phyloP scores from a whole-genome alignment of 2,113 vertebrate species.

The Plestiodon gilberti region DNA sequence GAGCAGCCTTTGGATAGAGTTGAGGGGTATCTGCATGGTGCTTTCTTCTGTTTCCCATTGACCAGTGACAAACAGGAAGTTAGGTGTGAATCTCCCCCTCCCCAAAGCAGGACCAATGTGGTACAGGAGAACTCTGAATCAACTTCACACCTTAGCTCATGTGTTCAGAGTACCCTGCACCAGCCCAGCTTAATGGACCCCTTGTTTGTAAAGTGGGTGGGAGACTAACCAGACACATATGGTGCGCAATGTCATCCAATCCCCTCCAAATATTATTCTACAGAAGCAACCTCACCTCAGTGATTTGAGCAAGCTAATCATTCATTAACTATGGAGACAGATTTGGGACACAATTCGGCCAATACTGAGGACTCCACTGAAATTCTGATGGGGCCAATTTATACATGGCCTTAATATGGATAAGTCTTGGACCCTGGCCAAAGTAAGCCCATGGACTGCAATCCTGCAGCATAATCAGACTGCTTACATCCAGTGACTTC shows the following conservation, averaged over 20 bases:
- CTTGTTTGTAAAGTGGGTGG: too few species aligned
- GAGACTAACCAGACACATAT: too few species aligned
- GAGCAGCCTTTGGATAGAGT: neutral
- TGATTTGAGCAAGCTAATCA: neutral
- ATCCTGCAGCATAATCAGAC: too few species aligned
- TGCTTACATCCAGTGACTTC: too few species aligned
- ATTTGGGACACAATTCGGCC: neutral
- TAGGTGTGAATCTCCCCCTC: neutral
- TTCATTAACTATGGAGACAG: neutral
- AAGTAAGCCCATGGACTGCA: too few species aligned
- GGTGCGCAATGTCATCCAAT: neutral
- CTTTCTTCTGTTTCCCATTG: slow-evolving; percentile 28
- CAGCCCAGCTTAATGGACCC: neutral
- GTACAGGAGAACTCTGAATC: neutral
- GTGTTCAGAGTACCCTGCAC: neutral
- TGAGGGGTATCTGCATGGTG: neutral
- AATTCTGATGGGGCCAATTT: too few species aligned
- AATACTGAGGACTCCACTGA: neutral
- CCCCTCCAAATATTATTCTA: neutral
- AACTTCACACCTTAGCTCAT: neutral
- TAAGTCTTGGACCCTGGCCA: too few species aligned
- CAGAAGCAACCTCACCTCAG: too few species aligned
- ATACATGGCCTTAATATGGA: too few species aligned
- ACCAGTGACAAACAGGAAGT: neutral
- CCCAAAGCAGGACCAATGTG: neutral